These are phyloP conservation scores for Hyperoplus lanceolatus DNA, from an alignment of 2,797 vertebrate species.

Conservation along the genomic window DNA sequence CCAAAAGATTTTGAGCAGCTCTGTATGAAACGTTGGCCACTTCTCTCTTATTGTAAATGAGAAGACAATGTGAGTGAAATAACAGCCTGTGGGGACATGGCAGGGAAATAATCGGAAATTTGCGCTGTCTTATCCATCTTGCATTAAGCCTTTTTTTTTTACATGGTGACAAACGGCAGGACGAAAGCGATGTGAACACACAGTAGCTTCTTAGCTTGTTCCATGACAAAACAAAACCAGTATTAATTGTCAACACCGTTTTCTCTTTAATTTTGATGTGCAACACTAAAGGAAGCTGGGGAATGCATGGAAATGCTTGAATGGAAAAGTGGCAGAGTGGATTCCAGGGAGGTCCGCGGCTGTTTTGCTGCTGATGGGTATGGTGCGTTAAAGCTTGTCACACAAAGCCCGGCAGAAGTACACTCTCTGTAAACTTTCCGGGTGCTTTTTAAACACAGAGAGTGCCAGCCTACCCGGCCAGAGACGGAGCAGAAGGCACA, in stretches of 20 bases:
- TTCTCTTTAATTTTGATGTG: conserved; percentile 40
- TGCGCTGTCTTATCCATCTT: conserved; percentile 3
- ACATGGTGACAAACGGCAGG: conserved; percentile 48
- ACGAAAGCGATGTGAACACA: conserved; percentile 58
- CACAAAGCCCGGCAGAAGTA: conserved; percentile 87
- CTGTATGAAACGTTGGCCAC: too few species aligned
- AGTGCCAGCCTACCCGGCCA: conserved; percentile 86
- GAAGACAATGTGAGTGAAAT: too few species aligned
- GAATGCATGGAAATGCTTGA: conserved; percentile 84
- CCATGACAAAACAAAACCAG: conserved; percentile 73
- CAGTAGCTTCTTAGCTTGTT: conserved; percentile 67
- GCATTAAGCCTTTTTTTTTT: background rate
- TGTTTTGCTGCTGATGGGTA: conserved; percentile 87
- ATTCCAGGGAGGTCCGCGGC: conserved; percentile 88
- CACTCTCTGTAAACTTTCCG: conserved; percentile 90
- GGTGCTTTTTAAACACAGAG: conserved; percentile 89
- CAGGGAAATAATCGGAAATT: background rate
- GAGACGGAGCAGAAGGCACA: conserved; percentile 78
- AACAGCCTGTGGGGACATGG: too few species aligned
- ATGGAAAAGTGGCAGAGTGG: conserved; percentile 86
- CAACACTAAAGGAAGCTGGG: conserved; percentile 62
- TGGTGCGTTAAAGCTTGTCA: conserved; percentile 89
- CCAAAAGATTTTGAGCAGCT: too few species aligned
- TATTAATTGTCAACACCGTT: conserved; percentile 73
- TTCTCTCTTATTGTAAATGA: too few species aligned